Conservation (phyloP, 2,888 invertebrate species). For the Pediacus dermestoides region DNA sequence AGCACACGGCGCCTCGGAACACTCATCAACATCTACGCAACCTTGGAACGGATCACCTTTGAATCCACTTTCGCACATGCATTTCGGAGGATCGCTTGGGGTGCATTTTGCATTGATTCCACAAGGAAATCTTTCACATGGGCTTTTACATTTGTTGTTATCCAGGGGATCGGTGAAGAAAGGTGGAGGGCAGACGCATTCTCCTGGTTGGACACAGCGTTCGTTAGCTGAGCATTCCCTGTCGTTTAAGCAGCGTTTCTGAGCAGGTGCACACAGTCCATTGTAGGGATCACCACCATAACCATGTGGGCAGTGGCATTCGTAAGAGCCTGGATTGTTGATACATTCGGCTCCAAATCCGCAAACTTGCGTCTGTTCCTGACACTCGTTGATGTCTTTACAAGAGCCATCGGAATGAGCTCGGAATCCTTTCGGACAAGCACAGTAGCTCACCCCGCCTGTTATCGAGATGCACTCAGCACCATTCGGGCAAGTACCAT, state of each 20-base stretch:
- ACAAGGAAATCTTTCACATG: constrained; percentile 85
- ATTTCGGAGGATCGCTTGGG: constrained; percentile 83
- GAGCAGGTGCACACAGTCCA: constrained; percentile 77
- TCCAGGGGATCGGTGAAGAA: constrained; percentile 81
- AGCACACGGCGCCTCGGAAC: constrained; percentile 77
- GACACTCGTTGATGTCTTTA: constrained; percentile 80
- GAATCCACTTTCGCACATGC: constrained; percentile 82
- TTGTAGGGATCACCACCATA: constrained; percentile 79
- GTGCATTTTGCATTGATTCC: constrained; percentile 89
- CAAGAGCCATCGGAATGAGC: constrained; percentile 78
- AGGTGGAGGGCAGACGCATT: constrained; percentile 88
- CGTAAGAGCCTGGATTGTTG: constrained; percentile 73
- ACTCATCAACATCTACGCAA: constrained; percentile 84
- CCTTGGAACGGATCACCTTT: constrained; percentile 83
- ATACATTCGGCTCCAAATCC: constrained; percentile 85
- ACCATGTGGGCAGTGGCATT: constrained; percentile 77
- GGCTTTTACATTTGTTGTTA: constrained; percentile 85
- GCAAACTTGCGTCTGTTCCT: constrained; percentile 70
- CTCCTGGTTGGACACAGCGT: constrained; percentile 87
- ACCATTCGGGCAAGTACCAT: constrained; percentile 77
- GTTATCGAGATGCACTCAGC: constrained; percentile 89
- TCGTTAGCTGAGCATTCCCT: constrained; percentile 82
- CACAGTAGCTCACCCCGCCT: constrained; percentile 88
- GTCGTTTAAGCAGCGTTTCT: constrained; percentile 77
- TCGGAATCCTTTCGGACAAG: constrained; percentile 83